Conservation (phyloP, 2,113 vertebrate species). For the Podarcis muralis region DNA sequence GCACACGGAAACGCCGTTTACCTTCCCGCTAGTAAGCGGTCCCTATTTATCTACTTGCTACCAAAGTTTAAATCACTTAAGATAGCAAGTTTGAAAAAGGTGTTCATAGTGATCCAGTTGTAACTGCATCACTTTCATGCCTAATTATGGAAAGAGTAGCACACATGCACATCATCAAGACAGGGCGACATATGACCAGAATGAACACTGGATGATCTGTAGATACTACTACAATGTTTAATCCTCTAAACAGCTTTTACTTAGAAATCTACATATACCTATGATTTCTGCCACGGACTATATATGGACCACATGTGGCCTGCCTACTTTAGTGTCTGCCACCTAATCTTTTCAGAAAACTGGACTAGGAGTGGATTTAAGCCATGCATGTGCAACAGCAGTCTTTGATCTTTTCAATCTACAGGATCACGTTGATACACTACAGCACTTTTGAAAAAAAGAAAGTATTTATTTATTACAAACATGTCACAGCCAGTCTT, state of each 20-base stretch:
- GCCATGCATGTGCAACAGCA: not conserved
- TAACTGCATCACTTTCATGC: not conserved
- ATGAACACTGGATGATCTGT: not conserved
- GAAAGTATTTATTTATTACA: too few species aligned
- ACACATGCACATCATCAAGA: not conserved
- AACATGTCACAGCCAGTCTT: too few species aligned
- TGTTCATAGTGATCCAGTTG: not conserved
- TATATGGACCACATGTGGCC: not conserved
- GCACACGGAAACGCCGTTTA: too few species aligned
- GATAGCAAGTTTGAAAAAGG: not conserved
- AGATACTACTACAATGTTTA: too few species aligned
- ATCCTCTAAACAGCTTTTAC: too few species aligned
- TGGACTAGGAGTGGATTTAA: not conserved
- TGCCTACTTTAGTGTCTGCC: not conserved
- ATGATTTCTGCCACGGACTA: not conserved
- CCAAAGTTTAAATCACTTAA: rapidly evolving
- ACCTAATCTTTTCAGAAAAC: not conserved
- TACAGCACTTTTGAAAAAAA: not conserved
- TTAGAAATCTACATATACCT: not conserved
- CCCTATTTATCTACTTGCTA: constrained; percentile 5
- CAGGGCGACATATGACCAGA: not conserved
- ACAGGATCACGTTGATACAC: not conserved
- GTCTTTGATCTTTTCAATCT: not conserved
- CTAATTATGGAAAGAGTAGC: not conserved
- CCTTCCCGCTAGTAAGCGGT: too few species aligned